phyloP scores from a whole-genome alignment of 2,113 vertebrate species.

The Circaetus cinerascens region DNA sequence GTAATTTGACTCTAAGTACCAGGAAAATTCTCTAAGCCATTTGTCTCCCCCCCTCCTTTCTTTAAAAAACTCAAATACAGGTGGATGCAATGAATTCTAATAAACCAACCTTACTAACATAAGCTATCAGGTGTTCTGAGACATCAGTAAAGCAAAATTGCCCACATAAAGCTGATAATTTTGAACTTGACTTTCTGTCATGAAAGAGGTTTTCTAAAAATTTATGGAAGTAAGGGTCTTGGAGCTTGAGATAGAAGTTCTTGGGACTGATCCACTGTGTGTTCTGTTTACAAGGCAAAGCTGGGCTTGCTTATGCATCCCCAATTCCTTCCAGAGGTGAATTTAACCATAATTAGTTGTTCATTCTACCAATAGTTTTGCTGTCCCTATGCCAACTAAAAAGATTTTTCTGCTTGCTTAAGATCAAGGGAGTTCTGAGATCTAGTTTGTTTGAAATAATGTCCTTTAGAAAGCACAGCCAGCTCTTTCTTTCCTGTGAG shows the following conservation, averaged over 20 bases:
- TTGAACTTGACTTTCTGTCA: neutral
- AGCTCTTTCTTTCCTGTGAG: neutral
- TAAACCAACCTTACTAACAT: neutral
- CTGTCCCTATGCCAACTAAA: neutral
- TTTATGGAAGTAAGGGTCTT: neutral
- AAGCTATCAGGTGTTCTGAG: neutral
- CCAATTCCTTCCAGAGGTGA: neutral
- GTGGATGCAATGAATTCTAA: neutral
- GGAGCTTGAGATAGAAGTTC: neutral
- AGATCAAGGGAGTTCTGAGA: constrained; percentile 14
- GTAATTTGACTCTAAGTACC: neutral
- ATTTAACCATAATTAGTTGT: neutral
- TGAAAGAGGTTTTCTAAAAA: neutral
- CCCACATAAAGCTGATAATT: neutral
- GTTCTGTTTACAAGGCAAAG: neutral
- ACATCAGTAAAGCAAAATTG: neutral
- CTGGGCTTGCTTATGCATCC: neutral
- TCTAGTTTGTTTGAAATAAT: constrained; percentile 23
- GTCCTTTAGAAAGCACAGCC: neutral
- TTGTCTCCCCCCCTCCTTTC: neutral
- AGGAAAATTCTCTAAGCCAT: neutral
- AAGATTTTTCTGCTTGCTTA: neutral
- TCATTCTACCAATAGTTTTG: neutral
- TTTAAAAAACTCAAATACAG: neutral
- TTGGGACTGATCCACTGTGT: neutral